A percentile compares a stretch with the other conserved stretches of the same genome.
These are phyloP conservation scores for Pelosia muscerda DNA, from an alignment of 2,888 invertebrate species.

Conservation along the genomic window DNA sequence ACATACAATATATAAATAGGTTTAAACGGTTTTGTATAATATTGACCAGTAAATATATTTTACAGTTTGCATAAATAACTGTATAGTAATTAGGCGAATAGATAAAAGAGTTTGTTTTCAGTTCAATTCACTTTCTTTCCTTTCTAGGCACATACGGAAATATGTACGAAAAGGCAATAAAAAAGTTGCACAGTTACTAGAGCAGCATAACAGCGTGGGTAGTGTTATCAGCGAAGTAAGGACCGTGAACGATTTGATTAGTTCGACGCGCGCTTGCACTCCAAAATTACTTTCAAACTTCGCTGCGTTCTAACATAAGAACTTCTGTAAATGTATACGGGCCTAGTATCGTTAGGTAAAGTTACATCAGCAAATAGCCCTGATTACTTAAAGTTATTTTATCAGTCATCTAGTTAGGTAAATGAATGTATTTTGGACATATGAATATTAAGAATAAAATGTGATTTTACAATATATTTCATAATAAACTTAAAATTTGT, in stretches of 20 bases:
- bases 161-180: conserved; percentile 44
- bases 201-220: conserved; percentile 66
- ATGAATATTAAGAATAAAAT: neutral
- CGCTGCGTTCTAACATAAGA: conserved; percentile 63
- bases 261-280: conserved; percentile 83
- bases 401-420: neutral
- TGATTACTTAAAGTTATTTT: conserved; percentile 17
- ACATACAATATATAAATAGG: neutral
- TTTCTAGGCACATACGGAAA: conserved; percentile 34
- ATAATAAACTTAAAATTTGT: neutral
- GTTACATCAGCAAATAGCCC: conserved; percentile 47
- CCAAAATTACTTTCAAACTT: conserved; percentile 84
- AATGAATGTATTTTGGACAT: neutral
- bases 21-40: neutral
- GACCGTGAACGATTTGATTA: conserved; percentile 85
- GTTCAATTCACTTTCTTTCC: conserved; percentile 25
- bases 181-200: conserved; percentile 63
- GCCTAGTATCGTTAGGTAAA: conserved; percentile 62
- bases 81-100: conserved; percentile 13
- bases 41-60: neutral
- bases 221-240: conserved; percentile 78
- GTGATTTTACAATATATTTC: neutral
- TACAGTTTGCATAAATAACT: conserved; percentile 8
- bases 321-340: conserved; percentile 66
- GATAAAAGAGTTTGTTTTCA: conserved; percentile 11